These are phyloP conservation scores for Oligia fasciuncula DNA, from an alignment of 2,888 invertebrate species.

Conservation along the genomic window DNA sequence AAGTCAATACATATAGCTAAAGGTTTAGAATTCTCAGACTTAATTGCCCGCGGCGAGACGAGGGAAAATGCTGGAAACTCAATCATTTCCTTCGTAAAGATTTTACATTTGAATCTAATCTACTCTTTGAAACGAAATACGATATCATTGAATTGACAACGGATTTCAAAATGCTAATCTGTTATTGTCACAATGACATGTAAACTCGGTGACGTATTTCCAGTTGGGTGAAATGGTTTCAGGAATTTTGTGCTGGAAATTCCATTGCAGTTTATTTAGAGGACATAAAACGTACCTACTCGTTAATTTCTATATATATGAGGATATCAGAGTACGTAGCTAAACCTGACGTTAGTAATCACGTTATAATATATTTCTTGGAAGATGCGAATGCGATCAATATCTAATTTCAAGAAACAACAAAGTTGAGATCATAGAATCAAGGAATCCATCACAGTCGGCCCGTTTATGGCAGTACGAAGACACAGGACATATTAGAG, in stretches of 20 bases:
- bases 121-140: not conserved
- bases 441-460: constrained; percentile 21
- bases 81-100: constrained; percentile 3
- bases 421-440: constrained; percentile 14
- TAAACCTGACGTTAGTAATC: constrained; percentile 10
- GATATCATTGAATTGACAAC: constrained; percentile 29
- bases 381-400: constrained; percentile 21
- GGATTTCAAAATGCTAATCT: constrained; percentile 29
- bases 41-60: constrained; percentile 21
- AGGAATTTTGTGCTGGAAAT: constrained; percentile 17
- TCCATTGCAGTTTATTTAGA: constrained; percentile 22
- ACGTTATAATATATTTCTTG: constrained; percentile 25
- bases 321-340: constrained; percentile 9
- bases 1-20: constrained; percentile 30
- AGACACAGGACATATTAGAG: constrained; percentile 7
- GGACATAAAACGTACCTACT: constrained; percentile 1
- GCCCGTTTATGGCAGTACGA: constrained; percentile 1
- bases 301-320: constrained; percentile 12
- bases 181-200: constrained; percentile 27
- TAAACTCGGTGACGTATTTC: constrained; percentile 29
- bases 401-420: constrained; percentile 26
- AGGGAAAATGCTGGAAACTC: constrained; percentile 12
- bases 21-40: constrained; percentile 31
- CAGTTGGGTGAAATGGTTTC: constrained; percentile 23
- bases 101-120: constrained; percentile 6